A percentile compares a stretch with the other conserved stretches of the same genome.
phyloP scores from a whole-genome alignment of 2,113 vertebrate species.

The Lepisosteus oculatus region DNA sequence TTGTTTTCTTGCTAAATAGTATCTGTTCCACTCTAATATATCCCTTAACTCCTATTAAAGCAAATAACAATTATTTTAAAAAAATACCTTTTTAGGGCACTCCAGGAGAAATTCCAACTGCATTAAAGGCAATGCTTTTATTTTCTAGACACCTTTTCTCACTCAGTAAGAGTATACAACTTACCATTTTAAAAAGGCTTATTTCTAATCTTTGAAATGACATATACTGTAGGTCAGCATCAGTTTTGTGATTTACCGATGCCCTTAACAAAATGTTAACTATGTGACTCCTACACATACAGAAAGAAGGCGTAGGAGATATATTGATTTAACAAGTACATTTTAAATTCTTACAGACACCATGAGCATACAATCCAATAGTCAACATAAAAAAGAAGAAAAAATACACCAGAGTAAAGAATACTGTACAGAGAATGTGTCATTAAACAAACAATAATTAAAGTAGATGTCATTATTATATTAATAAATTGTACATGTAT shows the following conservation, averaged over 20 bases:
- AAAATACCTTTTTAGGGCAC: too few relatives aligned
- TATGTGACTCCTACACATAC: constrained; percentile 10
- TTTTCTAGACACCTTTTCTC: background rate
- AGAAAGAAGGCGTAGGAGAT: constrained; percentile 8
- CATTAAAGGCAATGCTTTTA: background rate
- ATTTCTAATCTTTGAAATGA: constrained; percentile 6
- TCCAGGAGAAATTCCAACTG: too few relatives aligned
- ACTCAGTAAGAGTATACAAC: background rate
- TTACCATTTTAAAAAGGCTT: background rate
- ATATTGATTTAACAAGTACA: constrained; percentile 49
- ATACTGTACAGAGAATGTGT: too few relatives aligned
- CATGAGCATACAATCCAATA: constrained; percentile 31
- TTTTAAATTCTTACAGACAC: constrained; percentile 20
- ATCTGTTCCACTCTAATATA: too few relatives aligned
- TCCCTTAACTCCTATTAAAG: too few relatives aligned
- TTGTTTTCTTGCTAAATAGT: too few relatives aligned
- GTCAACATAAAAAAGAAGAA: constrained; percentile 18
- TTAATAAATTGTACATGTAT: too few relatives aligned
- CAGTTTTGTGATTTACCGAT: constrained; percentile 1
- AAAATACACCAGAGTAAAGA: constrained; percentile 9
- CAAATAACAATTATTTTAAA: too few relatives aligned
- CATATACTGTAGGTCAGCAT: constrained; percentile 5
- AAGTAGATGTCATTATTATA: too few relatives aligned
- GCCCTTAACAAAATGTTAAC: constrained; percentile 16
- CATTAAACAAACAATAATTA: too few relatives aligned